Evolutionary conservation across 2,888 invertebrate species (phyloP).

Genomic region (Pegoplata infirma): DNA sequence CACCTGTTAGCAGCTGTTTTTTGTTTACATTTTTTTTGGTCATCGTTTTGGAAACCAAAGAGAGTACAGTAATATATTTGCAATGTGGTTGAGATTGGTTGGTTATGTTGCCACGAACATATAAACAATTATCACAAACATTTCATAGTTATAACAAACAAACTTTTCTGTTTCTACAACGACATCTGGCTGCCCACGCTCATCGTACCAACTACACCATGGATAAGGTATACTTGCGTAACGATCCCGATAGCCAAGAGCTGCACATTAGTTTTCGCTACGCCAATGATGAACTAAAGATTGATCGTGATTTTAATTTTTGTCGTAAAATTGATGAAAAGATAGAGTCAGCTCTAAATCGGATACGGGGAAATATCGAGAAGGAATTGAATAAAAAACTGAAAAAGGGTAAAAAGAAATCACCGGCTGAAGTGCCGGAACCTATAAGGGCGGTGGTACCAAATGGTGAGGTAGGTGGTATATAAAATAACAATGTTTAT

Average conservation of each 20-base stretch:
- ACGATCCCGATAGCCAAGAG: constrained; percentile 77
- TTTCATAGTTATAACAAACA: background rate
- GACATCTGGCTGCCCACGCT: constrained; percentile 49
- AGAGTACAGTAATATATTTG: background rate
- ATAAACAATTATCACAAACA: background rate
- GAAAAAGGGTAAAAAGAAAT: constrained; percentile 67
- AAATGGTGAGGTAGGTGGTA: constrained; percentile 24
- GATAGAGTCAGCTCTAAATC: constrained; percentile 80
- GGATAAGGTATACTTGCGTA: constrained; percentile 82
- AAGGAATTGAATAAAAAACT: constrained; percentile 80
- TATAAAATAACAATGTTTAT: too few species aligned
- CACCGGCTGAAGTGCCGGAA: constrained; percentile 33
- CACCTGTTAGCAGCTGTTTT: constrained; percentile 1
- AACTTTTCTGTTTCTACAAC: background rate
- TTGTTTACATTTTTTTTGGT: constrained; percentile 2
- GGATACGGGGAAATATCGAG: constrained; percentile 84
- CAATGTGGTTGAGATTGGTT: constrained; percentile 8
- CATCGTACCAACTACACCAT: constrained; percentile 72
- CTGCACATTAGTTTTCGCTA: constrained; percentile 82
- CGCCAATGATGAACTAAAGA: constrained; percentile 76
- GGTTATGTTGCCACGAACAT: constrained; percentile 28
- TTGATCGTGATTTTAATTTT: constrained; percentile 86
- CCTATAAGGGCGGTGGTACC: background rate
- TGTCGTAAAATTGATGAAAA: constrained; percentile 82
- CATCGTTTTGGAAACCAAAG: background rate